A percentile compares a stretch with the other conserved stretches of the same genome.
Conservation (phyloP, 1,140 invertebrate genomes). For the Temnothorax nylanderi region DNA sequence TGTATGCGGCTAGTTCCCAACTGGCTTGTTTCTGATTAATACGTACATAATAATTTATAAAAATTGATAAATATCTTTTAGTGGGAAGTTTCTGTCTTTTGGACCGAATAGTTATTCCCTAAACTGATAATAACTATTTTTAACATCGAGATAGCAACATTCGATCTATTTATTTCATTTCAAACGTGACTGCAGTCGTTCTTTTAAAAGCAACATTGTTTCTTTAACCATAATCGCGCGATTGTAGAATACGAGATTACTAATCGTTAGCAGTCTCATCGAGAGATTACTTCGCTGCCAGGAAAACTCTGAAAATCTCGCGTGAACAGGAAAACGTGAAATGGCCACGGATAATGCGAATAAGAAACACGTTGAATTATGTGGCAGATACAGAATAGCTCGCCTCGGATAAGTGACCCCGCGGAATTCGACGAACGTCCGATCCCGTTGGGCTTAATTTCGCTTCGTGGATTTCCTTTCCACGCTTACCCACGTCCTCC, state of each 20-base stretch:
- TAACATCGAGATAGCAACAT: neutral
- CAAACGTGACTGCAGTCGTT: neutral
- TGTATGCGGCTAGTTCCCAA: neutral
- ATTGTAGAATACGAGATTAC: neutral
- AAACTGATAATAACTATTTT: constrained; percentile 12
- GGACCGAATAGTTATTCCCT: neutral
- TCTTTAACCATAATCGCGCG: neutral
- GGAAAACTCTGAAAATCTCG: constrained; percentile 20
- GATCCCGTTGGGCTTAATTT: constrained; percentile 67
- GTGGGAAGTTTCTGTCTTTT: neutral
- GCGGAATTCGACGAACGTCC: constrained; percentile 65
- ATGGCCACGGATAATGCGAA: constrained; percentile 9
- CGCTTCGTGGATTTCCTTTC: constrained; percentile 54
- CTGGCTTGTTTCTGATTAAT: neutral
- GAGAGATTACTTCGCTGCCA: neutral
- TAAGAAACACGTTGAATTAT: constrained; percentile 35
- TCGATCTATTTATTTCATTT: neutral
- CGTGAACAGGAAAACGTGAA: constrained; percentile 18
- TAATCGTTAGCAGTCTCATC: neutral
- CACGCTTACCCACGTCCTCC: constrained; percentile 26
- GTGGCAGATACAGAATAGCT: neutral
- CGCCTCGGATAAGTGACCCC: constrained; percentile 55
- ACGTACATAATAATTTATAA: constrained; percentile 18
- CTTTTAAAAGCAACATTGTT: neutral
- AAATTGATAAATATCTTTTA: neutral